Conservation (phyloP, 2,888 invertebrate species). For the Pollenia griseotomentosa region DNA sequence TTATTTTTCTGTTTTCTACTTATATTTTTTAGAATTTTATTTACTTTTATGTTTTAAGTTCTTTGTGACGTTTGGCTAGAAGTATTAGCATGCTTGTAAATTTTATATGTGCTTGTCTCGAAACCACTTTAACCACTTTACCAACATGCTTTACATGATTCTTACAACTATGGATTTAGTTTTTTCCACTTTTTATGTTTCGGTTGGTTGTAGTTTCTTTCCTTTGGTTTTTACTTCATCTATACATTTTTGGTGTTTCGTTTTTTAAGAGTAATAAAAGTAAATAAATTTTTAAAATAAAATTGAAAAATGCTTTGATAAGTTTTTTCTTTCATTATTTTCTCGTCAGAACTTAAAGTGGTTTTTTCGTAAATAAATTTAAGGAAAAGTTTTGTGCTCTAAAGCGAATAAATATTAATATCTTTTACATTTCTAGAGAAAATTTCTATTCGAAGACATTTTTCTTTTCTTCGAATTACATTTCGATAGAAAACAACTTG, state of each 20-base stretch:
- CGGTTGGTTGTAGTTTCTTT: constrained; percentile 21
- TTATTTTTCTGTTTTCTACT: neutral
- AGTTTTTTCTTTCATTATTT: neutral
- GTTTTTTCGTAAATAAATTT: neutral
- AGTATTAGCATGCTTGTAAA: constrained; percentile 74
- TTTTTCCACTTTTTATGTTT: constrained; percentile 23
- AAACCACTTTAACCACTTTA: constrained; percentile 74
- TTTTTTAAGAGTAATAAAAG: constrained; percentile 59
- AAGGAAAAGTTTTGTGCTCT: neutral
- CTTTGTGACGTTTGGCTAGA: constrained; percentile 67
- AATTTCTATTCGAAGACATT: no score
- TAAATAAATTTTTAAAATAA: constrained; percentile 66
- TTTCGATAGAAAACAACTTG: no score
- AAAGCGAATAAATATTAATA: neutral
- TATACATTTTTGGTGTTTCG: neutral
- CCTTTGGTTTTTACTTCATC: constrained; percentile 2
- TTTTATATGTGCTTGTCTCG: constrained; percentile 72
- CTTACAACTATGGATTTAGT: constrained; percentile 67
- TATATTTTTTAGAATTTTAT: constrained; percentile 50
- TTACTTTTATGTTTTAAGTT: constrained; percentile 62
- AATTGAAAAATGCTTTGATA: constrained; percentile 56
- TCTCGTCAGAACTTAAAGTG: neutral
- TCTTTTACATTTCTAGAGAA: no score
- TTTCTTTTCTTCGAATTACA: no score
- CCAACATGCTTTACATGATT: constrained; percentile 73